Evolutionary conservation across 2,113 vertebrate genomes (phyloP).

Genomic region (Sarotherodon lohbergeri): DNA sequence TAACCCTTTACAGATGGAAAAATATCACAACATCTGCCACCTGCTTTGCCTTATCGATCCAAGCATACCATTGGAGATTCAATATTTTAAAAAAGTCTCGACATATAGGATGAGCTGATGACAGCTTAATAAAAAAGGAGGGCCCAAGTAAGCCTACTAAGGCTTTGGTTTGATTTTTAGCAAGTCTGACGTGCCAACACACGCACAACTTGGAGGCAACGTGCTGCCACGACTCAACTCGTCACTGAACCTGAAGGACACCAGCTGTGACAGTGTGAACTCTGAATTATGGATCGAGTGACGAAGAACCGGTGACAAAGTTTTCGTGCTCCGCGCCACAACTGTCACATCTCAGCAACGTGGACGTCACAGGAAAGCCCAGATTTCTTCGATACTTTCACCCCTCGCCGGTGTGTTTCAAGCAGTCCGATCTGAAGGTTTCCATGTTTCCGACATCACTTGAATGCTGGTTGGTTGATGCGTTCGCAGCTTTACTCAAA

Average conservation of each 20-base stretch:
- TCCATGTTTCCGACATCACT: not conserved
- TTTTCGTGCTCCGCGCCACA: not conserved
- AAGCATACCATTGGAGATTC: not conserved
- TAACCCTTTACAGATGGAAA: not conserved
- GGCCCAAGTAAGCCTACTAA: not conserved
- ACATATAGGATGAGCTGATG: not conserved
- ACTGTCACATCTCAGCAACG: not conserved
- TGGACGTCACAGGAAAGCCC: not conserved
- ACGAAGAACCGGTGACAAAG: not conserved
- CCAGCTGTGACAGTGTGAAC: not conserved
- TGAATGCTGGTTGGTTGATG: not conserved
- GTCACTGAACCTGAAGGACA: not conserved
- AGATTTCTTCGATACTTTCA: not conserved
- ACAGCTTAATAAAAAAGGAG: not conserved
- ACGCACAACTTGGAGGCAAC: not conserved
- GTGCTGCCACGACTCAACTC: not conserved
- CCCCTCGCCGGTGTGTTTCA: not conserved
- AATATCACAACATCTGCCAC: not conserved
- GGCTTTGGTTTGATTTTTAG: not conserved
- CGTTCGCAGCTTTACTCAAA: not conserved
- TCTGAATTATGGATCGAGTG: not conserved
- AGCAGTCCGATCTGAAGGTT: not conserved
- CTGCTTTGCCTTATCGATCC: not conserved
- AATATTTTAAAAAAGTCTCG: not conserved
- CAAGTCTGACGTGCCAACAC: not conserved